These are phyloP conservation scores for Nasonovia ribisnigri DNA, from an alignment of 2,888 invertebrate genomes.

Conservation along the genomic window DNA sequence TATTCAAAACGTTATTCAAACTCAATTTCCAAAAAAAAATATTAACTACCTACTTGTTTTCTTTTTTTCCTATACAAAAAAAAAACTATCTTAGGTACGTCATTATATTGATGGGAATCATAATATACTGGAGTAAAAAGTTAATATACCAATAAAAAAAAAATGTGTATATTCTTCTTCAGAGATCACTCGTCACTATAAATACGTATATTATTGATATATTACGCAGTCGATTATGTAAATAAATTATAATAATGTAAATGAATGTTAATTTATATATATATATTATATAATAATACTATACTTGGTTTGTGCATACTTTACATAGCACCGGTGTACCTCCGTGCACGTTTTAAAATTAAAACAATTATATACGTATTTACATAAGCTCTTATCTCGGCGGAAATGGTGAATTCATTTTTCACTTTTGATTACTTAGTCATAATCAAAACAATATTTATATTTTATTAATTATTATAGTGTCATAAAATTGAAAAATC, in stretches of 20 bases:
- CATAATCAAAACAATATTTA: conserved; percentile 4
- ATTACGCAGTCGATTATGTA: background rate
- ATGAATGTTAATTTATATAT: background rate
- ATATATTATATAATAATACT: background rate
- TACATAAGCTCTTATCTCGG: background rate
- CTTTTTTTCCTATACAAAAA: background rate
- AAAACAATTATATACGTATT: conserved; percentile 15
- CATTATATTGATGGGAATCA: background rate
- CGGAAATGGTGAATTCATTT: background rate
- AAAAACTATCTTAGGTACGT: background rate
- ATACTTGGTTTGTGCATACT: background rate
- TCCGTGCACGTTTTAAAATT: background rate
- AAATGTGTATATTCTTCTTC: background rate
- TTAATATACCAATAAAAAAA: background rate
- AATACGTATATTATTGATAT: background rate
- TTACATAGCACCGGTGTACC: background rate
- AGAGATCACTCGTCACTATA: background rate
- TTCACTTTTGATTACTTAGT: background rate
- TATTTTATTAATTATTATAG: background rate
- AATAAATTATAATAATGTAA: conserved; percentile 6
- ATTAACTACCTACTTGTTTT: background rate
- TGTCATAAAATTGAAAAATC: background rate
- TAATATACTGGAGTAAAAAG: background rate
- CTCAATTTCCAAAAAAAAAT: background rate
- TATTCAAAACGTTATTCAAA: conserved; percentile 15